Evolutionary conservation across 2,797 vertebrate genomes (phyloP).

Genomic region (Sebastes wilsoni): DNA sequence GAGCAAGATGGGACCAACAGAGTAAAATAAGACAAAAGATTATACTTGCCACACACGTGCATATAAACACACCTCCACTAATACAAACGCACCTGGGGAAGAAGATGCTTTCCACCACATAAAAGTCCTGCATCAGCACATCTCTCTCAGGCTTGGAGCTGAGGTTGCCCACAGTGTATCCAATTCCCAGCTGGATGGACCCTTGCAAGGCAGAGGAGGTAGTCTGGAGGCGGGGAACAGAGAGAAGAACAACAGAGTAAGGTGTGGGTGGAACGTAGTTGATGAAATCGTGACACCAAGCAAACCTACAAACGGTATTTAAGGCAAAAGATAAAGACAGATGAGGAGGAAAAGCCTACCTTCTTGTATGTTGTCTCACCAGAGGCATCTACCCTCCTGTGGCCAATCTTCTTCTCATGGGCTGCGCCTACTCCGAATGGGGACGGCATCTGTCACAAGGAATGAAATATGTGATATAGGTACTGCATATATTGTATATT

Average conservation of each 20-base stretch:
- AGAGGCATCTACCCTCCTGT: conserved; percentile 93
- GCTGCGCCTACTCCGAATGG: conserved; percentile 80
- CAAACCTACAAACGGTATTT: neutral
- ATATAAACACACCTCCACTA: neutral
- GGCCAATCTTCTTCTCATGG: conserved; percentile 94
- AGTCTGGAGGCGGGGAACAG: conserved; percentile 81
- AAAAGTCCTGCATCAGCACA: conserved; percentile 98
- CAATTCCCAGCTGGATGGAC: conserved; percentile 97
- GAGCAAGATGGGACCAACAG: neutral
- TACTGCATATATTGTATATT: neutral
- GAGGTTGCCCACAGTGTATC: conserved; percentile 96
- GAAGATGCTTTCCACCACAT: conserved; percentile 98
- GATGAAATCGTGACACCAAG: conserved; percentile 1
- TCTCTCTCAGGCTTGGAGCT: conserved; percentile 98
- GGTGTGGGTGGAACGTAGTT: conserved; percentile 11
- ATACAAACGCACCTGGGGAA: conserved; percentile 88
- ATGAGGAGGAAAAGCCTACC: conserved; percentile 68
- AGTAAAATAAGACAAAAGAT: conserved; percentile 19
- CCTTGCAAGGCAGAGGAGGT: conserved; percentile 97
- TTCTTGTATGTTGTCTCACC: conserved; percentile 99
- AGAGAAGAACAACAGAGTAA: conserved; percentile 15
- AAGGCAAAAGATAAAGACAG: conserved; percentile 63
- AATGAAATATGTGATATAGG: neutral
- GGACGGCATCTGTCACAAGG: conserved; percentile 80
- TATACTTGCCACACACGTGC: neutral